Conservation (phyloP, 2,888 invertebrate genomes). For the Xanthorhoe designata region DNA sequence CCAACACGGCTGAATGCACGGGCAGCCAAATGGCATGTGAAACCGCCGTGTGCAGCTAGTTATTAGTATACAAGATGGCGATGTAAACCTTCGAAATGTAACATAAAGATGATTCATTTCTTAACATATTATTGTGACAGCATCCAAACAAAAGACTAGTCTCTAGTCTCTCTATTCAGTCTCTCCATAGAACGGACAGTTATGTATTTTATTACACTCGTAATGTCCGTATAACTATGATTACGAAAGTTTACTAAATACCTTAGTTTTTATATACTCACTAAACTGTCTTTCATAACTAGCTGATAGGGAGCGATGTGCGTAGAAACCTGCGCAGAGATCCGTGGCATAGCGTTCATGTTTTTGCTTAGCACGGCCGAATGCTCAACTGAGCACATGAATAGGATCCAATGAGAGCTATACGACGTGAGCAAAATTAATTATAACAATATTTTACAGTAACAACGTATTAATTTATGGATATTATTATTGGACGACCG, state of each 20-base stretch:
- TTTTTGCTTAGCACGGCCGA: conserved; percentile 37
- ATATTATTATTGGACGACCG: no score
- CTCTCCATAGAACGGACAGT: neutral
- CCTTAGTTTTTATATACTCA: conserved; percentile 28
- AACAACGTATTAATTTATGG: no score
- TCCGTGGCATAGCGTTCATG: conserved; percentile 36
- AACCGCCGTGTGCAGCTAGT: no score
- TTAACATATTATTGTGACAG: no score
- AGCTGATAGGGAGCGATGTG: conserved; percentile 25
- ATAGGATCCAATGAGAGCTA: conserved; percentile 7
- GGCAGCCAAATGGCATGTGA: no score
- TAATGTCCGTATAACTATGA: conserved; percentile 15
- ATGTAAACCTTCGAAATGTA: no score
- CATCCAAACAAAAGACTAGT: neutral
- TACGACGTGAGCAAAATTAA: no score
- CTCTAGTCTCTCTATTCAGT: no score
- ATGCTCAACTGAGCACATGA: conserved; percentile 30
- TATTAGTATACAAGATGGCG: no score
- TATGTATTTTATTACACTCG: conserved; percentile 1
- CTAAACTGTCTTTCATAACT: conserved; percentile 35
- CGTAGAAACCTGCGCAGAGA: conserved; percentile 26
- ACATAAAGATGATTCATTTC: no score
- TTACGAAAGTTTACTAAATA: conserved; percentile 28
- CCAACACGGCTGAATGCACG: no score
- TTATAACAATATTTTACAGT: no score